Evolutionary conservation across 1,140 invertebrate species (phyloP).

Genomic region (Drosophila watanabei): DNA sequence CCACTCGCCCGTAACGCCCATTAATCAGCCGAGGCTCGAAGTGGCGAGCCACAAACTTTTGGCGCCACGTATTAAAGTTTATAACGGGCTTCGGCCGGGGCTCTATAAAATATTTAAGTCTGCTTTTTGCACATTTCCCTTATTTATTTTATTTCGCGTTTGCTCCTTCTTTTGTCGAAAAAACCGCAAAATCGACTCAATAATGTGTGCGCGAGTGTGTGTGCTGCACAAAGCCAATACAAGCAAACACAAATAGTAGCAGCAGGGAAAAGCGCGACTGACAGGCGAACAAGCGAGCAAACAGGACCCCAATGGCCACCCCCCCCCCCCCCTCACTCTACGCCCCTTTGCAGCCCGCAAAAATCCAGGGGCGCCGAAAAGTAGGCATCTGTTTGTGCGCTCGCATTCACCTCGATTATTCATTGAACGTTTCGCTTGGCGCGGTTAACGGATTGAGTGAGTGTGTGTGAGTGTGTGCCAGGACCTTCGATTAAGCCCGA

Average conservation of each 20-base stretch:
- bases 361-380: constrained; percentile 34
- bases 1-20: constrained; percentile 23
- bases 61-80: constrained; percentile 32
- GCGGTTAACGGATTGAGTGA: constrained; percentile 48
- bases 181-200: constrained; percentile 79
- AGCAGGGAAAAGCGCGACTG: constrained; percentile 34
- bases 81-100: constrained; percentile 8
- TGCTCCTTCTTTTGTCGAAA: constrained; percentile 60
- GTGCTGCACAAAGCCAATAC: constrained; percentile 16
- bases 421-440: constrained; percentile 60
- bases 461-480: not conserved
- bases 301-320: constrained; percentile 3
- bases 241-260: constrained; percentile 32
- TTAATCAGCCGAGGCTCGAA: constrained; percentile 30
- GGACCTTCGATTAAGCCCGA: constrained; percentile 2
- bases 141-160: constrained; percentile 46
- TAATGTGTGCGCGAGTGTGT: constrained; percentile 43
- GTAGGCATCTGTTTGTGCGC: constrained; percentile 56
- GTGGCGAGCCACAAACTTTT: constrained; percentile 40
- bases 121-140: constrained; percentile 28
- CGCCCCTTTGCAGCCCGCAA: not conserved
- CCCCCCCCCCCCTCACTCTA: not conserved
- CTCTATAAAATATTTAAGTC: constrained; percentile 62
- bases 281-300: constrained; percentile 41
- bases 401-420: constrained; percentile 63